Evolutionary conservation across 2,888 invertebrate species (phyloP).

Genomic region (Himalopsyche anomala): DNA sequence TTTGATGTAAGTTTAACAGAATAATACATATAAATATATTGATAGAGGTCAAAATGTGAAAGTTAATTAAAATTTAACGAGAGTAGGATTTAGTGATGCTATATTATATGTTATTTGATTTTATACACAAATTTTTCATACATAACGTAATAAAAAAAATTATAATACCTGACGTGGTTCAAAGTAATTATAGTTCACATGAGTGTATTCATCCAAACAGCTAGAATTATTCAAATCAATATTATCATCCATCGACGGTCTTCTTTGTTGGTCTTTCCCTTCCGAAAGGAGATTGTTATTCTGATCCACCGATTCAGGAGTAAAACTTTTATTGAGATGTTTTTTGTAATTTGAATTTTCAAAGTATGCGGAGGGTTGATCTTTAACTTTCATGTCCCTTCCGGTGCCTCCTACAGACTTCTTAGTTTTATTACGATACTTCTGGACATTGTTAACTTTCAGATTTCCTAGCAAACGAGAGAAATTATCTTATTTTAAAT

Average conservation of each 20-base stretch:
- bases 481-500: too few relatives aligned
- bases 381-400: conserved; percentile 8
- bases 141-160: background rate
- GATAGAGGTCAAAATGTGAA: too few relatives aligned
- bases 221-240: conserved; percentile 33
- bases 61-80: too few relatives aligned
- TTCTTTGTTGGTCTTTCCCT: conserved; percentile 13
- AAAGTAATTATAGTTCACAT: conserved; percentile 74
- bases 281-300: conserved; percentile 53
- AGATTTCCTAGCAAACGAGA: conserved; percentile 46
- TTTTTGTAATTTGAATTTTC: background rate
- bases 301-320: conserved; percentile 50
- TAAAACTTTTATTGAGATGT: background rate
- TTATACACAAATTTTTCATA: background rate
- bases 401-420: conserved; percentile 49
- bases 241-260: background rate
- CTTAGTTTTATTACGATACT: conserved; percentile 51
- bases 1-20: too few relatives aligned
- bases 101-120: too few relatives aligned
- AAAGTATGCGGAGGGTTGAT: background rate
- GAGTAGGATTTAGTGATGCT: too few relatives aligned
- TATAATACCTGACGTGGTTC: conserved; percentile 74
- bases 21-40: too few relatives aligned
- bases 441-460: conserved; percentile 51
- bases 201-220: conserved; percentile 68